These are phyloP conservation scores for Gastracanthus pulcherrimus DNA, from an alignment of 2,888 invertebrate species.

Conservation along the genomic window DNA sequence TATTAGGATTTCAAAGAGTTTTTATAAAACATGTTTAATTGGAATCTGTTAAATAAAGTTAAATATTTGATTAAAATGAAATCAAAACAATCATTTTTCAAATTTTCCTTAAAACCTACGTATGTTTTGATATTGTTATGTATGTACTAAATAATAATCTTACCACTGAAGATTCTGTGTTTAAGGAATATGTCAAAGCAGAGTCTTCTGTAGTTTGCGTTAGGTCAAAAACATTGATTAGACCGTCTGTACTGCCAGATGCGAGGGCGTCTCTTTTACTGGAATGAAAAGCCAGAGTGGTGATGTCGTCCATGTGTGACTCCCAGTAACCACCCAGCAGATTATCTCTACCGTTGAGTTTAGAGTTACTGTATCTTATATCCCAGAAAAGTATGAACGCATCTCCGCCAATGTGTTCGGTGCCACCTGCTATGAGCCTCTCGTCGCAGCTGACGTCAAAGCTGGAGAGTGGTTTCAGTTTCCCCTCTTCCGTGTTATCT, in stretches of 20 bases:
- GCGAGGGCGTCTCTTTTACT: slow-evolving; percentile 83
- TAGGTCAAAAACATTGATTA: slow-evolving; percentile 91
- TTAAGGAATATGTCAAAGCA: slow-evolving; percentile 87
- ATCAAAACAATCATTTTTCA: neutral
- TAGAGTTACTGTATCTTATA: slow-evolving; percentile 79
- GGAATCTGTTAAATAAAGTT: neutral
- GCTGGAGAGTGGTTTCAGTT: slow-evolving; percentile 82
- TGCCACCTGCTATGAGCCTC: slow-evolving; percentile 86
- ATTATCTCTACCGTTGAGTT: slow-evolving; percentile 69
- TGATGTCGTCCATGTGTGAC: slow-evolving; percentile 90
- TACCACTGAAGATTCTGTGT: slow-evolving; percentile 88
- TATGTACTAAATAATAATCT: no score
- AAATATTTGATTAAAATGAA: neutral
- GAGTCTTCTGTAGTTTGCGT: slow-evolving; percentile 87
- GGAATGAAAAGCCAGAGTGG: slow-evolving; percentile 83
- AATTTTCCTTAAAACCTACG: no score
- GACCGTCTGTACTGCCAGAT: slow-evolving; percentile 90
- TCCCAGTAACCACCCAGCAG: slow-evolving; percentile 90
- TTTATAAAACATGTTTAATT: no score
- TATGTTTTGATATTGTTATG: no score
- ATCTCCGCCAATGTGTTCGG: slow-evolving; percentile 84
- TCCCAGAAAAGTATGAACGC: slow-evolving; percentile 91
- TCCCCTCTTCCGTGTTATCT: slow-evolving; percentile 74
- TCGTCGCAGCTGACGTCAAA: slow-evolving; percentile 88
- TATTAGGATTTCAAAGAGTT: no score